Conservation (phyloP, 2,888 invertebrate species). For the Epistrophe eligans region DNA sequence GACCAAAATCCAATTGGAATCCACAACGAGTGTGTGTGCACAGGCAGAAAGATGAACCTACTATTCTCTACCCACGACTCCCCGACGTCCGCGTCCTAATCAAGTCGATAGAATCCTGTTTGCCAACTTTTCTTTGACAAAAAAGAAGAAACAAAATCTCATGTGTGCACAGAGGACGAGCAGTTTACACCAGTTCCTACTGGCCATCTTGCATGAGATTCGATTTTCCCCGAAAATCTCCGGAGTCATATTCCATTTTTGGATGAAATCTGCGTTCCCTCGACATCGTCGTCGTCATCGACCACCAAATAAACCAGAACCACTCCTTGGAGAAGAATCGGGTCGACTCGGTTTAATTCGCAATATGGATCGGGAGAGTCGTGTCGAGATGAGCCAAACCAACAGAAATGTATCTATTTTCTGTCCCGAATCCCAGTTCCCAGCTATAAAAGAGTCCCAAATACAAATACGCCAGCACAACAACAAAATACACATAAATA, state of each 20-base stretch:
- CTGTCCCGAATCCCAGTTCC: constrained; percentile 37
- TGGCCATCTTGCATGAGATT: constrained; percentile 30
- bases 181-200: constrained; percentile 36
- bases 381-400: neutral
- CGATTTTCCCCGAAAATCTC: constrained; percentile 42
- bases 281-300: neutral
- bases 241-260: constrained; percentile 65
- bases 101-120: constrained; percentile 61
- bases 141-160: constrained; percentile 5
- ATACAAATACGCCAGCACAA: constrained; percentile 28
- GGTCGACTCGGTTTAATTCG: neutral
- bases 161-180: constrained; percentile 20
- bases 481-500: constrained; percentile 29
- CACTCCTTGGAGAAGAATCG: constrained; percentile 21
- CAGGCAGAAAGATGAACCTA: neutral
- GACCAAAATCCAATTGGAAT: constrained; percentile 64
- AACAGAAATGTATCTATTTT: constrained; percentile 65
- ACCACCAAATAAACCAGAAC: constrained; percentile 3
- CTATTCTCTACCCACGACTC: constrained; percentile 15
- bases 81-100: neutral
- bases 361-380: neutral
- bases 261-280: constrained; percentile 48
- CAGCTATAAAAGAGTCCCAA: constrained; percentile 16
- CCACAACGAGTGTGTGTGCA: constrained; percentile 11
- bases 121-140: constrained; percentile 51